These are phyloP conservation scores for Eremophila alpestris DNA, from an alignment of 2,797 vertebrate genomes.

Conservation along the genomic window DNA sequence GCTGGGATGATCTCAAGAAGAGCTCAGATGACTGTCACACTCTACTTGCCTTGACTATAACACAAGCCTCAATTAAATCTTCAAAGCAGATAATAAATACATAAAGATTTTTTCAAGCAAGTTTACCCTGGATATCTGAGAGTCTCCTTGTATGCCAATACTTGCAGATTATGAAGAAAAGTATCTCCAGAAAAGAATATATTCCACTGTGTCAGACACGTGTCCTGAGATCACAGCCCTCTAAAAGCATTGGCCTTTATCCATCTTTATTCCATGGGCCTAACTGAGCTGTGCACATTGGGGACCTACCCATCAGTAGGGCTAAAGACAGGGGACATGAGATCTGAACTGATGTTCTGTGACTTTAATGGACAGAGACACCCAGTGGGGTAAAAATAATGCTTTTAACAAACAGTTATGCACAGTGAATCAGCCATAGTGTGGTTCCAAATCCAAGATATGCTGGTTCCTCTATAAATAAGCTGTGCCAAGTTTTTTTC, in stretches of 20 bases:
- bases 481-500: background rate
- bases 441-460: background rate
- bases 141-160: background rate
- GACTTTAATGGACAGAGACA: background rate
- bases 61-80: background rate
- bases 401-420: background rate
- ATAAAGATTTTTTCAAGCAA: background rate
- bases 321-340: rapidly evolving
- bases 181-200: background rate
- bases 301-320: background rate
- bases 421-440: background rate
- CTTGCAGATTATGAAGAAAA: background rate
- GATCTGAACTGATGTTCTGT: background rate
- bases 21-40: background rate
- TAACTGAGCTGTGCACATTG: background rate
- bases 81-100: background rate
- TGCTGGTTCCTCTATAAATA: background rate
- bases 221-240: background rate
- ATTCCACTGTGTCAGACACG: background rate
- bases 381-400: background rate
- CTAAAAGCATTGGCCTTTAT: background rate
- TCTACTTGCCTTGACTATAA: background rate
- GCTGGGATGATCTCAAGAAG: background rate
- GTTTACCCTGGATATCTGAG: background rate
- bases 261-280: background rate